A percentile compares a stretch with the other conserved stretches of the same genome.
These are phyloP conservation scores for Poecilobothrus nobilitatus DNA, from an alignment of 2,888 invertebrate genomes.

Conservation along the genomic window DNA sequence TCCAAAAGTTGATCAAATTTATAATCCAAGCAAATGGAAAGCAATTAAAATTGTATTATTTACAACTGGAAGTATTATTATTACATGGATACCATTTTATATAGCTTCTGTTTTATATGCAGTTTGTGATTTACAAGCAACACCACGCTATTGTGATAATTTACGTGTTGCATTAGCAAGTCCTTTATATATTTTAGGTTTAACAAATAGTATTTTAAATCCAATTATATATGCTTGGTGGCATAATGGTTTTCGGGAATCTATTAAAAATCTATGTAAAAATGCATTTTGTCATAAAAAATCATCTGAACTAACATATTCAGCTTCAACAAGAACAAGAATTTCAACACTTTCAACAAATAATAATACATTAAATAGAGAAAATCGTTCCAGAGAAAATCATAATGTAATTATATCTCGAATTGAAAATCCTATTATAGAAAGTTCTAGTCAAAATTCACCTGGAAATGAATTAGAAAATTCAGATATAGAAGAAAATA, in stretches of 20 bases:
- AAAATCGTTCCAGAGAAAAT: too few species aligned
- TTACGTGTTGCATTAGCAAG: conserved; percentile 49
- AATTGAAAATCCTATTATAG: background rate
- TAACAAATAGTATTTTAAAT: conserved; percentile 54
- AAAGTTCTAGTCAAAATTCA: background rate
- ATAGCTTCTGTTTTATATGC: conserved; percentile 50
- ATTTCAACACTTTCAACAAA: background rate
- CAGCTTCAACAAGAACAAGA: background rate
- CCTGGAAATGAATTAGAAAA: conserved; percentile 14
- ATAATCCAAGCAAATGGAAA: conserved; percentile 50
- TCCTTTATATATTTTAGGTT: conserved; percentile 53
- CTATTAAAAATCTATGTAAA: conserved; percentile 24
- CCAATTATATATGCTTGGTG: conserved; percentile 63
- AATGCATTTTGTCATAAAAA: conserved; percentile 15
- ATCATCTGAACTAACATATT: background rate
- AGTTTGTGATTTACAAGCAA: conserved; percentile 46
- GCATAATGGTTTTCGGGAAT: conserved; percentile 55
- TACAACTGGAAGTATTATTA: conserved; percentile 52
- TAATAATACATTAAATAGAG: background rate
- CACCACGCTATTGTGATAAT: conserved; percentile 45
- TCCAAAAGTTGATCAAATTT: conserved; percentile 23
- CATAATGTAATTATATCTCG: background rate
- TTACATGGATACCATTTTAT: conserved; percentile 57
- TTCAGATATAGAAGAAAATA: conserved; percentile 17
- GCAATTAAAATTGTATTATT: conserved; percentile 55